Percentiles rank a stretch among this genome's conserved stretches.
phyloP scores from a whole-genome alignment of 1,140 invertebrate species.

The Drosophila bocki region DNA sequence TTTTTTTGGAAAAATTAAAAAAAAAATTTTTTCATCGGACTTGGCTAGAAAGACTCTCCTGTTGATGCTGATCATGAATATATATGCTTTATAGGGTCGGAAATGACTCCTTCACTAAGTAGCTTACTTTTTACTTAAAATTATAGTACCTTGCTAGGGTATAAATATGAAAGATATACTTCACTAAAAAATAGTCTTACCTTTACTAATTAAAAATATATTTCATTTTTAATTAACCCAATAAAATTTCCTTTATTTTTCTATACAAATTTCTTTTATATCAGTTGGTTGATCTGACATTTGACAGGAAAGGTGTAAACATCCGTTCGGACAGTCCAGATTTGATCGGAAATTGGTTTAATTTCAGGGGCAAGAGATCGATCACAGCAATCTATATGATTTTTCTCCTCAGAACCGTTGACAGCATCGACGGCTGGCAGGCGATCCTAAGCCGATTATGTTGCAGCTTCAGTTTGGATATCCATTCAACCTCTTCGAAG shows the following conservation, averaged over 20 bases:
- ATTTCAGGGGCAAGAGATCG: constrained; percentile 15
- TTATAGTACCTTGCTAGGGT: too few species aligned
- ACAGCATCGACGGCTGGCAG: constrained; percentile 59
- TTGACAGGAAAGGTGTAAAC: constrained; percentile 19
- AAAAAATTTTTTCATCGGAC: too few species aligned
- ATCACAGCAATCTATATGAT: constrained; percentile 7
- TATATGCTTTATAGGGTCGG: too few species aligned
- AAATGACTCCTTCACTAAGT: too few species aligned
- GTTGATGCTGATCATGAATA: too few species aligned
- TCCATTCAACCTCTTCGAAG: constrained; percentile 16
- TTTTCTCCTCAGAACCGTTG: constrained; percentile 37
- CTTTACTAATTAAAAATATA: too few species aligned
- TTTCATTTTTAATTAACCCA: background rate
- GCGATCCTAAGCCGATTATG: constrained; percentile 67
- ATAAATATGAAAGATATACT: too few species aligned
- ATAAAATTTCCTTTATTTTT: background rate
- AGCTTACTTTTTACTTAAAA: too few species aligned
- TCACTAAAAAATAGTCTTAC: background rate
- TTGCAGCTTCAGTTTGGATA: constrained; percentile 26
- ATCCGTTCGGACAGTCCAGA: background rate
- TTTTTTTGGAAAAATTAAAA: too few species aligned
- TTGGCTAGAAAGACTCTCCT: too few species aligned
- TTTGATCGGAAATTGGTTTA: constrained; percentile 21
- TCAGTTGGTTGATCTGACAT: background rate
- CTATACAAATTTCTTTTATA: background rate